These are phyloP conservation scores for Xestia rhomboidea DNA, from an alignment of 2,888 invertebrate species.

Conservation along the genomic window DNA sequence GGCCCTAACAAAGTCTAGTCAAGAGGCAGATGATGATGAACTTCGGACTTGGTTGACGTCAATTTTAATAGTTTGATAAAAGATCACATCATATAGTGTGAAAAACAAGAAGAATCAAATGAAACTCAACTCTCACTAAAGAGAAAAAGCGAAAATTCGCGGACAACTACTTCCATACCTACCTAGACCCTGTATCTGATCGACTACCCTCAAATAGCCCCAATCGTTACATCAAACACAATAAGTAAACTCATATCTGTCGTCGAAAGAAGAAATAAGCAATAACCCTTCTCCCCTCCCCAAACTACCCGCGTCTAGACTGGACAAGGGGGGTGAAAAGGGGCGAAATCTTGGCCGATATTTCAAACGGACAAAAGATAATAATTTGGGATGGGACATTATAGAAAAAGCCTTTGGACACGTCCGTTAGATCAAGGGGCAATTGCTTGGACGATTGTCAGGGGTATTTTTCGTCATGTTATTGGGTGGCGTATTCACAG, in stretches of 20 bases:
- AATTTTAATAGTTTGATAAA: background rate
- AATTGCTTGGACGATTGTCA: slow-evolving; percentile 34
- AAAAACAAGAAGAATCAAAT: background rate
- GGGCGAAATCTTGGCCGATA: slow-evolving; percentile 44
- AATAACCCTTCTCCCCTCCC: slow-evolving; percentile 4
- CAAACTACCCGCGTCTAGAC: slow-evolving; percentile 23
- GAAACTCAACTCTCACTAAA: background rate
- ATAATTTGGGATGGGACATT: slow-evolving; percentile 46
- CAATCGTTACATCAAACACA: slow-evolving; percentile 62
- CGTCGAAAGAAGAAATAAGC: slow-evolving; percentile 53
- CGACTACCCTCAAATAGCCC: slow-evolving; percentile 23
- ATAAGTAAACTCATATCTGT: slow-evolving; percentile 52
- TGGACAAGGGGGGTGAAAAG: background rate
- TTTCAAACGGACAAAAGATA: slow-evolving; percentile 58
- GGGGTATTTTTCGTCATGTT: background rate
- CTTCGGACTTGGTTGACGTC: background rate
- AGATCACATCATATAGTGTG: background rate
- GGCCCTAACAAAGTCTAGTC: background rate
- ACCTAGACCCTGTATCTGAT: background rate
- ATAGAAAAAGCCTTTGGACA: slow-evolving; percentile 49
- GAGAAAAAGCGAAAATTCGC: slow-evolving; percentile 1
- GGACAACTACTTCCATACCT: background rate
- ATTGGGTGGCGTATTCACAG: too few relatives aligned
- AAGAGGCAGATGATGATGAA: background rate
- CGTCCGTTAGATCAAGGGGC: slow-evolving; percentile 46